Conservation (phyloP, 2,797 vertebrate species). For the Falco rusticolus region DNA sequence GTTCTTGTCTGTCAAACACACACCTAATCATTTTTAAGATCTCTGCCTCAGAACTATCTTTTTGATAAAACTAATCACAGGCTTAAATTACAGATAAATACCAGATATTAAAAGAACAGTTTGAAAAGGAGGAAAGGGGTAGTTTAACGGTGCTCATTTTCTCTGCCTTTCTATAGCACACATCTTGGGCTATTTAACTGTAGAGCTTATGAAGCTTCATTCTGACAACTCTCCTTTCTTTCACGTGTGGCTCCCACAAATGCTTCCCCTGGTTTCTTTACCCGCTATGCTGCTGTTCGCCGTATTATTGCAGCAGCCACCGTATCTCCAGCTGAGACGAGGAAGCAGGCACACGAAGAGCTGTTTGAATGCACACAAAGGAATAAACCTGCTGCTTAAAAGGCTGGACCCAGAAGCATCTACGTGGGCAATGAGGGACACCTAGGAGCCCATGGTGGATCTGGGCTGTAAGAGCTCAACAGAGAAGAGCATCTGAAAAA, state of each 20-base stretch:
- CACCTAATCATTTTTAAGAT: slow-evolving; percentile 51
- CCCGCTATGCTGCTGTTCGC: neutral
- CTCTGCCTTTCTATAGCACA: slow-evolving; percentile 26
- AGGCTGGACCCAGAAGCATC: slow-evolving; percentile 12
- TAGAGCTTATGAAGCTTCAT: slow-evolving; percentile 22
- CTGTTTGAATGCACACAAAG: neutral
- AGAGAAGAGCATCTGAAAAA: neutral
- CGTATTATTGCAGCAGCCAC: neutral
- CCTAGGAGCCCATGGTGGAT: neutral
- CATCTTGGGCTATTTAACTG: slow-evolving; percentile 48
- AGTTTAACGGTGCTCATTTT: slow-evolving; percentile 33
- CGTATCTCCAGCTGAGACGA: neutral
- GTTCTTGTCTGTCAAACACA: slow-evolving; percentile 39
- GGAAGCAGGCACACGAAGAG: neutral
- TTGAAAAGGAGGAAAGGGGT: slow-evolving; percentile 30
- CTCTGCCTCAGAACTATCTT: slow-evolving; percentile 55
- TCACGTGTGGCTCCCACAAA: neutral
- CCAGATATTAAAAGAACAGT: slow-evolving; percentile 34
- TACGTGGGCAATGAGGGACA: neutral
- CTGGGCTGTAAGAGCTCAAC: neutral
- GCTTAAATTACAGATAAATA: slow-evolving; percentile 69
- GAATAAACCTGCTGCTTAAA: neutral
- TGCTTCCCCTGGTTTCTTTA: neutral
- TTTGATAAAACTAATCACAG: slow-evolving; percentile 65
- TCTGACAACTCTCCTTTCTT: slow-evolving; percentile 45